Evolutionary conservation across 1,140 invertebrate species (phyloP).

Genomic region (Aplysia californica): DNA sequence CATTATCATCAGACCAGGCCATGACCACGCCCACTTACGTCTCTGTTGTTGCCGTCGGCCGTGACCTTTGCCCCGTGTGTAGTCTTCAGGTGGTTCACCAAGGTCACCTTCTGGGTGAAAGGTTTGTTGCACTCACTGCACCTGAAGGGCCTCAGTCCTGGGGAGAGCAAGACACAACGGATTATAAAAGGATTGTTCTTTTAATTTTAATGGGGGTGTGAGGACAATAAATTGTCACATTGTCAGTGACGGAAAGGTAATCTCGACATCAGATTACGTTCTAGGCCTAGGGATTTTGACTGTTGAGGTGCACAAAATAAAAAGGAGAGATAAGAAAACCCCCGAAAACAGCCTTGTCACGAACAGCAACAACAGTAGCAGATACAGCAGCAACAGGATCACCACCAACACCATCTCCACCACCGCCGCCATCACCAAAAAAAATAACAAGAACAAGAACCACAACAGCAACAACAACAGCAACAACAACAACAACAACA

Average conservation of each 20-base stretch:
- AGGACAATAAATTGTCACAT: neutral
- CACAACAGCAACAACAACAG: no score
- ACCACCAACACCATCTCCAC: neutral
- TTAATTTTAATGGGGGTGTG: neutral
- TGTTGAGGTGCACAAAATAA: neutral
- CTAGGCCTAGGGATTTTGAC: neutral
- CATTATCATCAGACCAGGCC: no score
- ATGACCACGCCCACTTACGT: no score
- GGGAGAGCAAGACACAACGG: neutral
- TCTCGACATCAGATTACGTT: no score
- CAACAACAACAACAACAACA: no score
- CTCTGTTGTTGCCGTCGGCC: no score
- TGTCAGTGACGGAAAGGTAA: neutral
- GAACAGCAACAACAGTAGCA: no score
- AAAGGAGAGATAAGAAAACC: neutral
- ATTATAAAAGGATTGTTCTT: no score
- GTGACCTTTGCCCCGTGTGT: no score
- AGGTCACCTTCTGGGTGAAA: conserved; percentile 18
- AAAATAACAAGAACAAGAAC: no score
- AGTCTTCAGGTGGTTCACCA: neutral
- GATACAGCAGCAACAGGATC: neutral
- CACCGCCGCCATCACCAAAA: neutral
- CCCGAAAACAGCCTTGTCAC: neutral
- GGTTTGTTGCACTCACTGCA: neutral
- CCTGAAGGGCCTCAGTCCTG: conserved; percentile 17